These are phyloP conservation scores for Centropyge bicolor DNA, from an alignment of 2,797 vertebrate species.

Conservation along the genomic window DNA sequence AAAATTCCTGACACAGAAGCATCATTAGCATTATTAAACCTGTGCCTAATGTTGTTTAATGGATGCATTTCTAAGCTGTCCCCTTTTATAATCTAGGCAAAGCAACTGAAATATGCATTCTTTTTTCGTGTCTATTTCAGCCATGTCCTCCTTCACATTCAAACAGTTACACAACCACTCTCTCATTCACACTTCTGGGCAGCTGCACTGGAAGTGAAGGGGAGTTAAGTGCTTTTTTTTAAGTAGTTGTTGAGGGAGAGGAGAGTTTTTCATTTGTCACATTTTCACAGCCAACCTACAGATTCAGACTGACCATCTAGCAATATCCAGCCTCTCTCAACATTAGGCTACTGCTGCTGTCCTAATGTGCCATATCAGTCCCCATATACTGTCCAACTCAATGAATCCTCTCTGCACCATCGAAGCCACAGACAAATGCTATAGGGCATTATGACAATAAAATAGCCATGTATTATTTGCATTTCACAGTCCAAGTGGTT, in stretches of 20 bases:
- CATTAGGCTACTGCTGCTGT: not conserved
- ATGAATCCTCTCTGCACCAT: conserved; percentile 3
- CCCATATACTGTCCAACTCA: conserved; percentile 4
- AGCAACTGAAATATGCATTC: conserved; percentile 3
- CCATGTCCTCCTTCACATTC: conserved; percentile 40
- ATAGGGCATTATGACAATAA: not conserved
- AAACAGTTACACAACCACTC: conserved; percentile 56
- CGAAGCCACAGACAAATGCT: not conserved
- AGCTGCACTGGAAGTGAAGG: conserved; percentile 41
- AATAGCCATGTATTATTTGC: not conserved
- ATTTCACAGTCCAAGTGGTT: not conserved
- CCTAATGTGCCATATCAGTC: conserved; percentile 15
- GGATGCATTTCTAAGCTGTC: not conserved
- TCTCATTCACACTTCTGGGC: conserved; percentile 42
- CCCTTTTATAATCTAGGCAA: conserved; percentile 20
- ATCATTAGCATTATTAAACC: conserved; percentile 6
- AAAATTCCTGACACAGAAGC: conserved; percentile 5
- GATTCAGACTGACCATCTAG: conserved; percentile 33
- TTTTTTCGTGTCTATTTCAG: conserved; percentile 31
- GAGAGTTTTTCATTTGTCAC: conserved; percentile 27
- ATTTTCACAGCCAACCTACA: conserved; percentile 13
- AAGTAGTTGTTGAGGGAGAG: conserved; percentile 30
- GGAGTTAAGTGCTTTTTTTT: conserved; percentile 46
- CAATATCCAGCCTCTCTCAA: conserved; percentile 8
- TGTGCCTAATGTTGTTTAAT: conserved; percentile 4